phyloP scores from a whole-genome alignment of 2,888 invertebrate species.

The Deilephila porcellus region DNA sequence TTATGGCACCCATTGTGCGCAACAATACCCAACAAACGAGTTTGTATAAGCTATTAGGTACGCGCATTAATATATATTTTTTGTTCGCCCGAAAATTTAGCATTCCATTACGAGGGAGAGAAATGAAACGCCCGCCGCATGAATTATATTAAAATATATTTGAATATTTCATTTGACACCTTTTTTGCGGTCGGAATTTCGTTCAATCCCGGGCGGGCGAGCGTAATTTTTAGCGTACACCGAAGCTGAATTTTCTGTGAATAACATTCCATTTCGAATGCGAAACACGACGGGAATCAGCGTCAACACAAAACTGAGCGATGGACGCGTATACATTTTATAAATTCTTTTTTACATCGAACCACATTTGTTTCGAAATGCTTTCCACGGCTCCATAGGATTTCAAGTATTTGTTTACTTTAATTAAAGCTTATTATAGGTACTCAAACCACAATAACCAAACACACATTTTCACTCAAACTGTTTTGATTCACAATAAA shows the following conservation, averaged over 20 bases:
- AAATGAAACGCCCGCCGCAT: slow-evolving; percentile 85
- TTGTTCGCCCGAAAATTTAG: slow-evolving; percentile 85
- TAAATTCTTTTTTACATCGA: slow-evolving; percentile 74
- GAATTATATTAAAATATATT: slow-evolving; percentile 86
- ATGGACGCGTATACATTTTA: slow-evolving; percentile 70
- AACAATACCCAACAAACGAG: slow-evolving; percentile 85
- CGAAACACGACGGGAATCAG: slow-evolving; percentile 81
- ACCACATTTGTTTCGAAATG: slow-evolving; percentile 61
- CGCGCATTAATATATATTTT: slow-evolving; percentile 86
- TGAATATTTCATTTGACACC: slow-evolving; percentile 86
- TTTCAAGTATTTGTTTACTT: neutral
- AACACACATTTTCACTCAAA: neutral
- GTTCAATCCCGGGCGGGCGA: slow-evolving; percentile 79
- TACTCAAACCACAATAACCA: neutral
- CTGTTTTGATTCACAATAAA: neutral
- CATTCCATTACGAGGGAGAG: slow-evolving; percentile 85
- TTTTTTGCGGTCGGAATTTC: slow-evolving; percentile 82
- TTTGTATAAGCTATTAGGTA: slow-evolving; percentile 86
- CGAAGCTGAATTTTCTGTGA: slow-evolving; percentile 79
- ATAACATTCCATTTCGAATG: slow-evolving; percentile 83
- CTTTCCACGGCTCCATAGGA: slow-evolving; percentile 32
- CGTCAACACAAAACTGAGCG: slow-evolving; percentile 80
- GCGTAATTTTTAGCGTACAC: slow-evolving; percentile 83
- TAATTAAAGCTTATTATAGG: neutral
- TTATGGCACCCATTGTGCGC: slow-evolving; percentile 85